Evolutionary conservation across 2,888 invertebrate genomes (phyloP), one percentile per base, ranked within the genome.

Genomic region (Heteromyza rotundicornis): DNA sequence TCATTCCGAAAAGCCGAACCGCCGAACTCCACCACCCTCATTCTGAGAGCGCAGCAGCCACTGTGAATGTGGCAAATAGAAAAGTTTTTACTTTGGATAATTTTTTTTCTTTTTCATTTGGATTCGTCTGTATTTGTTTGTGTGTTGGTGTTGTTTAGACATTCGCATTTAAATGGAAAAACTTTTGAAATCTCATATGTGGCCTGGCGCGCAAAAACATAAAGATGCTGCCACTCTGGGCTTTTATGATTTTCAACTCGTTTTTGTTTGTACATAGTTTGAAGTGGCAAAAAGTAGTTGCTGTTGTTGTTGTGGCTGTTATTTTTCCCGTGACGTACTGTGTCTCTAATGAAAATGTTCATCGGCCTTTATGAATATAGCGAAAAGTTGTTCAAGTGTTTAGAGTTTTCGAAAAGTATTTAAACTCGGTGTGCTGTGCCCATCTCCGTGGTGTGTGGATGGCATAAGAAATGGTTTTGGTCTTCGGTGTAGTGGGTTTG

Each of bases 151-250:
- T 10, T 40, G 8, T 10, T 40, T 10, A n/a, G 14, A 40, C 8
- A 2, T 23, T 50, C 3, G 12, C 50, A 22, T 50, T 19, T 12
- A 50, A 50, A 50, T 50, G 50, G 19, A 50, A 23, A 50, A 50
- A 50, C 50, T 50, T 50, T 50, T 50, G 17, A 50, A 19, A 50
- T 50, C 50, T 22, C 40, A 40, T 40, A 40, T 40, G 40, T 40
- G 40, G 27, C 27, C 27, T 40, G 40, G 5, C n/a, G 3, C 14
- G 3, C 40, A 14, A 40, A 40, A 40, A n/a, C 16, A n/a, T 7
- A 10, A n/a, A 10, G 40, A 40, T 14, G 40, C 8, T 40, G 40
- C 16, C 14, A n/a, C n/a, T 40, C 10, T 7, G 10, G n/a, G 40
- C 14, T 40, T 40, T 10, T n/a, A 3, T 40, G 5, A n/a, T n/a